Evolutionary conservation across 2,797 vertebrate genomes (phyloP), one percentile per base, ranked within the genome.

Genomic region (Clarias pachynema): DNA sequence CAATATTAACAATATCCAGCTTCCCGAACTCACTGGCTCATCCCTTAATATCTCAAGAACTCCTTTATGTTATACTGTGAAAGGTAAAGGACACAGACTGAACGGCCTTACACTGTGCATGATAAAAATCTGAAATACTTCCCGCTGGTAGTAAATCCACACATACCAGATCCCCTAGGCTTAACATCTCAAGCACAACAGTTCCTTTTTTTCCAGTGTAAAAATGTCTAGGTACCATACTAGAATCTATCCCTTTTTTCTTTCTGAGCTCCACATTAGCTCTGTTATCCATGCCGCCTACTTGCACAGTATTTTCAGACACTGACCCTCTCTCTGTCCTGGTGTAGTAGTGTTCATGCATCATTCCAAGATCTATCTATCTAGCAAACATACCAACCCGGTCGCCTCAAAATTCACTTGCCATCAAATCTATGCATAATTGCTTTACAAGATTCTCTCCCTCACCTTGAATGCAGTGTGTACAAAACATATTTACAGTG

Each of bases 111-210:
- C 59, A 16, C 10, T 6, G 0, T n/a, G 34, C 57, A 37, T 59
- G 56, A 78, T 60, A 37, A 78, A 37, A 59, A 78, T 75, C 6
- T 56, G 53, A 77, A 77, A 57, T 77, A 6, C 22, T 40, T 62
- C 34, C 8, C 31, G 37, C 1, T 59, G 20, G 10, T 3, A 37
- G 20, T 29, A 59, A 77, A 34, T 40, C 56, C 59, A 37, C 10
- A 79, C 22, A n/a, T 12, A 37, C 31, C 31, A 79, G 16, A 62
- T 40, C 77, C 77, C 14, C 26, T 53, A 53, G 53, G 9, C 26
- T 22, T 20, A 34, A 57, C 26, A 59, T 24, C 74, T 59, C 29
- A 22, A 37, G 20, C 12, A 60, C 56, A 37, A 62, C 9, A 14
- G 31, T 40, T 63, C 59, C 5, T 6, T 60, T 79, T 79, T 59